These are phyloP conservation scores for Drosophila ezoana DNA, from an alignment of 2,888 invertebrate genomes.

Conservation along the genomic window DNA sequence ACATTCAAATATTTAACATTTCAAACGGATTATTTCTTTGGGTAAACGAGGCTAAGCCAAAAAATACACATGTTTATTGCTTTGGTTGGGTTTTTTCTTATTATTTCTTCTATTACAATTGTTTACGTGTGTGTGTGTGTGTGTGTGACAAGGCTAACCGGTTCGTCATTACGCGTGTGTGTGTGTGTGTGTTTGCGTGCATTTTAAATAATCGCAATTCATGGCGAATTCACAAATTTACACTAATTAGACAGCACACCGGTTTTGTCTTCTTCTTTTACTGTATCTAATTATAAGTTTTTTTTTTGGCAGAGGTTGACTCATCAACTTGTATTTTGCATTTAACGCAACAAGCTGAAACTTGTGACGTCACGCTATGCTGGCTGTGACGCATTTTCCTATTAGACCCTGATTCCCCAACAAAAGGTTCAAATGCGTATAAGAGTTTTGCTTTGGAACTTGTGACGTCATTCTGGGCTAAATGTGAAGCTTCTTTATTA, in stretches of 20 bases:
- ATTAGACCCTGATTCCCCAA: too few species aligned
- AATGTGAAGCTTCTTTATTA: too few species aligned
- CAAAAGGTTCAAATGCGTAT: too few species aligned
- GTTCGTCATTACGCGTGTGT: conserved; percentile 28
- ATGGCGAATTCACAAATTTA: conserved; percentile 31
- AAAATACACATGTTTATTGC: conserved; percentile 18
- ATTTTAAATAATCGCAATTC: conserved; percentile 24
- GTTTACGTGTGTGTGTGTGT: conserved; percentile 9
- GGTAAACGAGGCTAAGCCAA: conserved; percentile 26
- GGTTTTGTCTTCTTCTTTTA: conserved; percentile 9
- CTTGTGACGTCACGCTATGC: too few species aligned
- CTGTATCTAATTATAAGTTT: neutral
- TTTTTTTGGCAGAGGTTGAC: neutral
- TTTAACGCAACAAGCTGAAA: too few species aligned
- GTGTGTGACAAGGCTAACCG: conserved; percentile 52
- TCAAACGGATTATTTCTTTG: conserved; percentile 30
- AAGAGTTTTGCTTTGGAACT: too few species aligned
- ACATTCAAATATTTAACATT: conserved; percentile 9
- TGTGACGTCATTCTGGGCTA: too few species aligned
- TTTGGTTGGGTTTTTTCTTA: conserved; percentile 16
- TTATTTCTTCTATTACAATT: conserved; percentile 36
- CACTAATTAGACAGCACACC: conserved; percentile 40
- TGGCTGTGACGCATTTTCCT: too few species aligned
- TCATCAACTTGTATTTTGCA: too few species aligned
- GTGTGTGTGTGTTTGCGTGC: conserved; percentile 11